A percentile compares a stretch with the other conserved stretches of the same genome.
phyloP scores from a whole-genome alignment of 1,140 invertebrate genomes.

The Macrocentrus cingulum region DNA sequence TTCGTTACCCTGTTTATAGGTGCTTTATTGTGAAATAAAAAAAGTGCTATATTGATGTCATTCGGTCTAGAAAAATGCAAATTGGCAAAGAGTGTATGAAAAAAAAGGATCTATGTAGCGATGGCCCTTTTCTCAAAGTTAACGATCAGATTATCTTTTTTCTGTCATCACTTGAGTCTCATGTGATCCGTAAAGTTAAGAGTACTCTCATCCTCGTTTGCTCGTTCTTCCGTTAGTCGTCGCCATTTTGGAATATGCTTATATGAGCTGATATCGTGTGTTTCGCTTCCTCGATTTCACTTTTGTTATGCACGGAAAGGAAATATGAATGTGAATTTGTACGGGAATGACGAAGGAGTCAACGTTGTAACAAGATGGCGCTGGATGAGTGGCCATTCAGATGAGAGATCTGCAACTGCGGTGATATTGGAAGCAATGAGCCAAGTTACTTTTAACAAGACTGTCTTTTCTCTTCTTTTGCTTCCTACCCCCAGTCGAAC shows the following conservation, averaged over 20 bases:
- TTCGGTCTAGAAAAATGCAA: too few species aligned
- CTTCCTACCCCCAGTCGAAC: neutral
- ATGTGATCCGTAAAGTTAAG: neutral
- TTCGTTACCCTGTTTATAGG: neutral
- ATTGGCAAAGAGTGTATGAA: neutral
- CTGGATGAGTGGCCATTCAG: conserved; percentile 29
- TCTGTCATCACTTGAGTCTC: neutral
- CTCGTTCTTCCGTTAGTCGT: neutral
- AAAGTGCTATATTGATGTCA: neutral
- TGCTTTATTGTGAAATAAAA: neutral
- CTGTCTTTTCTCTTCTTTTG: conserved; percentile 22
- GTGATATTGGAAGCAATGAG: conserved; percentile 41
- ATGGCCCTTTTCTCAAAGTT: neutral
- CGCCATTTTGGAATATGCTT: conserved; percentile 1
- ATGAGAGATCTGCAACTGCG: conserved; percentile 19
- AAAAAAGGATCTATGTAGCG: neutral
- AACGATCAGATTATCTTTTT: neutral
- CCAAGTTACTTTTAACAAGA: conserved; percentile 49
- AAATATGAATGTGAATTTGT: conserved; percentile 1
- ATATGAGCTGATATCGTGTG: neutral
- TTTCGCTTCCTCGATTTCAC: neutral
- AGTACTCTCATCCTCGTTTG: neutral
- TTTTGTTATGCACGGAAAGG: neutral
- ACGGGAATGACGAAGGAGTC: neutral
- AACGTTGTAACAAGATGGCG: conserved; percentile 27